phyloP scores from a whole-genome alignment of 2,113 vertebrate species.

The Tachuris rubrigastra region DNA sequence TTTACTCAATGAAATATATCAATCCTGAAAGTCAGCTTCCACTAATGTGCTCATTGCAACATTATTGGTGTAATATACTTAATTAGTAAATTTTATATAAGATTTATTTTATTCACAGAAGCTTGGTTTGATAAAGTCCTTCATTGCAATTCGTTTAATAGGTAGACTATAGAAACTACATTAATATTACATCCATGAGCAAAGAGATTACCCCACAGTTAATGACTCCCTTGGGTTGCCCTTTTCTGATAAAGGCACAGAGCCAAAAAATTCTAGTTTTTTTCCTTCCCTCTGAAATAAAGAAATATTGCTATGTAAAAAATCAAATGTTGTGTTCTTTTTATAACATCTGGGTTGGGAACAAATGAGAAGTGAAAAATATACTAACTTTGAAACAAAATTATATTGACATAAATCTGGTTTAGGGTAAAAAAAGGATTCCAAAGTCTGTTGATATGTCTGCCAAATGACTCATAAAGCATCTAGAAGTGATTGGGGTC shows the following conservation, averaged over 20 bases:
- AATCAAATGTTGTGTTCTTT: background rate
- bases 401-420: background rate
- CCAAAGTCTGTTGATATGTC: background rate
- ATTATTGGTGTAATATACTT: constrained; percentile 69
- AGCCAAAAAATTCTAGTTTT: background rate
- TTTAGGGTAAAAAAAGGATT: background rate
- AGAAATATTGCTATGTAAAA: background rate
- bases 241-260: constrained; percentile 17
- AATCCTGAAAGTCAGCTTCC: constrained; percentile 67
- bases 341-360: background rate
- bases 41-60: constrained; percentile 66
- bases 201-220: constrained; percentile 27
- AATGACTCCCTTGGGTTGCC: background rate
- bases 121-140: constrained; percentile 54
- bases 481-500: background rate
- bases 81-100: constrained; percentile 68
- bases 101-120: constrained; percentile 61
- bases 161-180: constrained; percentile 46
- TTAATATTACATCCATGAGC: constrained; percentile 45
- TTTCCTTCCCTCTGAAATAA: background rate
- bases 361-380: background rate
- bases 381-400: background rate
- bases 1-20: constrained; percentile 71
- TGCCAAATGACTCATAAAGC: background rate
- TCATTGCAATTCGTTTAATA: constrained; percentile 56